phyloP scores from a whole-genome alignment of 2,113 vertebrate genomes.

The Urocynchramus pylzowi region DNA sequence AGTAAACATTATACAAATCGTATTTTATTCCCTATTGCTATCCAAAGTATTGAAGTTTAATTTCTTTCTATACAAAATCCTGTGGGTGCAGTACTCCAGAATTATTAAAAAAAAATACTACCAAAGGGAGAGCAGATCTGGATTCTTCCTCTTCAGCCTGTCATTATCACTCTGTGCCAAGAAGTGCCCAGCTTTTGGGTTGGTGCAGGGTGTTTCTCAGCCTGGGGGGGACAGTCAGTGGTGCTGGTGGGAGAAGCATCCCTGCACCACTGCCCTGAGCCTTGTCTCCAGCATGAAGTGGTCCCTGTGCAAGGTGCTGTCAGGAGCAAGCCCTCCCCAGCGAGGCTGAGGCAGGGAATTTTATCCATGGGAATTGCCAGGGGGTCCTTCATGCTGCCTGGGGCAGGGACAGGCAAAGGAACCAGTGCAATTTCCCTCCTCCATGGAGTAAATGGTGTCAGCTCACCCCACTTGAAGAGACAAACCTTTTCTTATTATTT shows the following conservation, averaged over 20 bases:
- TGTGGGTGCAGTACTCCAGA: neutral
- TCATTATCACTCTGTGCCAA: neutral
- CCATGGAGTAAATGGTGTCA: neutral
- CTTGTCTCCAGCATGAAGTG: accelerated
- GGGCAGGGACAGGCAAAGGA: neutral
- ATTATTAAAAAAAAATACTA: neutral
- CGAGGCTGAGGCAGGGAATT: neutral
- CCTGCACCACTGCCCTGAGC: neutral
- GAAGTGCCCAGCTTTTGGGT: neutral
- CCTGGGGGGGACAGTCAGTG: neutral
- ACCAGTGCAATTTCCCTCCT: neutral
- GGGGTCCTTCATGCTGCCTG: neutral
- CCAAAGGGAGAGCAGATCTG: neutral
- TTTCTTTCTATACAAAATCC: neutral
- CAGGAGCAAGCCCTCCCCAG: neutral
- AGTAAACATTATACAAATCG: neutral
- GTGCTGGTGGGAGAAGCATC: neutral
- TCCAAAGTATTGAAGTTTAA: neutral
- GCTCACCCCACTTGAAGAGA: neutral
- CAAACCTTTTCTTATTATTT: neutral
- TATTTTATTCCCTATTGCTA: neutral
- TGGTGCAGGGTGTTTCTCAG: neutral
- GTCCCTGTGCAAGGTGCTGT: accelerated
- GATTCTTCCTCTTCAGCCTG: neutral
- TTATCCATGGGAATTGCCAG: neutral